A percentile compares a stretch with the other conserved stretches of the same genome.
Evolutionary conservation across 2,797 vertebrate genomes (phyloP).

Genomic region (Liasis olivaceus): DNA sequence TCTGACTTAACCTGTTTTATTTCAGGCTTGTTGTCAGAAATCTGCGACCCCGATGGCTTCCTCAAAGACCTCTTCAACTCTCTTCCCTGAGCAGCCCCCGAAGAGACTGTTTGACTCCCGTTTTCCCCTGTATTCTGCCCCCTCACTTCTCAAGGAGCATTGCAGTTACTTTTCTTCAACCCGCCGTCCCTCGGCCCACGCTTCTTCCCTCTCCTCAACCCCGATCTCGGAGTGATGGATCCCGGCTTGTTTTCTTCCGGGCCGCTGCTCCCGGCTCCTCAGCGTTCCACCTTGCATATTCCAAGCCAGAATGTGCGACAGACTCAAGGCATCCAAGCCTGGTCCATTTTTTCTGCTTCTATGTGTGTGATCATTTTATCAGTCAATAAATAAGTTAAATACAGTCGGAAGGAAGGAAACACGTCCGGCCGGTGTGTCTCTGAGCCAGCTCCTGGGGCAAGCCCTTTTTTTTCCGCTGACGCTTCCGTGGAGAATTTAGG

Average conservation of each 20-base stretch:
- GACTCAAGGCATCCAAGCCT: slow-evolving; percentile 60
- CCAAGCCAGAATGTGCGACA: slow-evolving; percentile 40
- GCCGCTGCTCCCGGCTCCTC: slow-evolving; percentile 53
- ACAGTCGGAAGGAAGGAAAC: slow-evolving; percentile 52
- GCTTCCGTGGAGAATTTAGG: not conserved
- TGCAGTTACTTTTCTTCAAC: slow-evolving; percentile 24
- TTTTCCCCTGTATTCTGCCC: slow-evolving; percentile 50
- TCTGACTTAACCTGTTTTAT: not conserved
- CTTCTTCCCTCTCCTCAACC: slow-evolving; percentile 35
- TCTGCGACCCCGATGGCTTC: slow-evolving; percentile 90
- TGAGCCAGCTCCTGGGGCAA: not conserved
- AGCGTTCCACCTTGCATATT: slow-evolving; percentile 67
- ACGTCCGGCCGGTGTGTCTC: slow-evolving; percentile 47
- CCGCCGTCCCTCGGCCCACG: not conserved
- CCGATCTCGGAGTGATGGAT: slow-evolving; percentile 64
- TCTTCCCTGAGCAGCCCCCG: slow-evolving; percentile 83
- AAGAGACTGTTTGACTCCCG: slow-evolving; percentile 60
- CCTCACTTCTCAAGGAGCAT: slow-evolving; percentile 45
- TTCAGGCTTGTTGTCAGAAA: slow-evolving; percentile 91
- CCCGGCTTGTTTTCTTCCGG: slow-evolving; percentile 66
- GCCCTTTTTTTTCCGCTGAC: not conserved
- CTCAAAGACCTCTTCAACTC: slow-evolving; percentile 94
- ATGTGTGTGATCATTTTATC: slow-evolving; percentile 70
- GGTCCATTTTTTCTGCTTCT: slow-evolving; percentile 64
- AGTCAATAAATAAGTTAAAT: slow-evolving; percentile 73